Evolutionary conservation across 2,888 invertebrate genomes (phyloP).

Genomic region (Monoplex corrugatus): DNA sequence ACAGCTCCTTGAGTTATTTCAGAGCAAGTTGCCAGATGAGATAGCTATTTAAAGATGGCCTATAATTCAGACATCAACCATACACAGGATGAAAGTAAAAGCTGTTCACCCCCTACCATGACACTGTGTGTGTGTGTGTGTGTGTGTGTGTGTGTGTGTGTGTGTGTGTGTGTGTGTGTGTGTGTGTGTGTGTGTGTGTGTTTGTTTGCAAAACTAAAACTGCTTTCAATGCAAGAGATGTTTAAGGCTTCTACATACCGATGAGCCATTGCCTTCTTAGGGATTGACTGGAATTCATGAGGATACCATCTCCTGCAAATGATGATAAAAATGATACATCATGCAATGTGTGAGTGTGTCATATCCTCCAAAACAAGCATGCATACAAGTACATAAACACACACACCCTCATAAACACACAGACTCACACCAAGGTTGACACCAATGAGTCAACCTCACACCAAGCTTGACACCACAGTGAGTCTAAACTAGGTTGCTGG

Average conservation of each 20-base stretch:
- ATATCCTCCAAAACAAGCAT: not conserved
- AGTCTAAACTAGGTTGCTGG: too few species aligned
- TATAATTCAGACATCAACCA: not conserved
- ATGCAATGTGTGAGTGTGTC: not conserved
- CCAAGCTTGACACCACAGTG: too few species aligned
- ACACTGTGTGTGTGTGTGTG: not conserved
- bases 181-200: not conserved
- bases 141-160: not conserved
- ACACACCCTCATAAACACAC: too few species aligned
- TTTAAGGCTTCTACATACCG: conserved; percentile 80
- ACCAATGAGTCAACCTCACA: too few species aligned
- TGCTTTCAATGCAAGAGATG: not conserved
- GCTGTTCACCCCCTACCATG: not conserved
- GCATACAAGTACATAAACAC: too few species aligned
- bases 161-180: not conserved
- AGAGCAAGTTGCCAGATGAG: not conserved
- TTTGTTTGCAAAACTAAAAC: not conserved
- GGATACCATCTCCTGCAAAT: conserved; percentile 86
- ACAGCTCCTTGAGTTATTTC: not conserved
- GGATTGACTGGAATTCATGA: conserved; percentile 76
- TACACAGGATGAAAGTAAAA: not conserved
- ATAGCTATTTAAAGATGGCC: not conserved
- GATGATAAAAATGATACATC: not conserved
- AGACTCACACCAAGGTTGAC: too few species aligned
- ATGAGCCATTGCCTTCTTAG: conserved; percentile 78